Base-by-base conservation (phyloP, 2,888 invertebrate species). In the Lymantria monacha region DNA sequence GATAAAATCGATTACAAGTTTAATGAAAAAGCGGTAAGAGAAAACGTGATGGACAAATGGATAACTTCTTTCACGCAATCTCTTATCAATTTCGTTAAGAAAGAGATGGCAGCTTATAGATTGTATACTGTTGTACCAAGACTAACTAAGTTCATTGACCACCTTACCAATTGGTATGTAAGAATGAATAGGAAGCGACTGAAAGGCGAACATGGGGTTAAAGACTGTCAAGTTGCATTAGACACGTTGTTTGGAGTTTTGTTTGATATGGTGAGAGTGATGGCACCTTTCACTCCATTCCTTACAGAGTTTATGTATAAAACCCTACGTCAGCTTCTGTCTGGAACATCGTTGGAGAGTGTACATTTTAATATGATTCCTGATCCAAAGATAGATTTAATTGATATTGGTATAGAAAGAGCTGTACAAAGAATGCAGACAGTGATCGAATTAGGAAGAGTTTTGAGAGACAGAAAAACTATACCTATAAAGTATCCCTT, bases 161-260 rank as follows among this genome's bases (percentile, higher is more conserved):
- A 99, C 77, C 93, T 99, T 3, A 99, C 99, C 30, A 99, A 99
- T 83, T 99, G 99, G 98, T 99, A 99, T 81, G 98, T 99, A 31
- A 93, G 99, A 59, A 96, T 99, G 95, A 99, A 99, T 83, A 94
- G 99, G 51, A 96, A 95, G 70, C 93, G 99, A 47, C 93, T 99
- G 55, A 99, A 99, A 92, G 99, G 99, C 40, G 98, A 98, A 75
- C 92, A 92, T 60, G 97, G 97, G 0, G 78, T 92, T 2, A 92
- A 93, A 31, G 98, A 99, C 74, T 97, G 97, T 73, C 93, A 94
- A 55, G 92, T 94, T 50, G 97, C 99, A 0, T 85, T 99, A 49
- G 95, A 96, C 63, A 97, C 99, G 0, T 92, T 99, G 9, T 98
- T 96, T 78, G 94, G 95, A 66, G 97, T 99, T 0, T 89, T 99